Base-by-base conservation (phyloP, 2,888 invertebrate genomes). In the Neria commutata region DNA sequence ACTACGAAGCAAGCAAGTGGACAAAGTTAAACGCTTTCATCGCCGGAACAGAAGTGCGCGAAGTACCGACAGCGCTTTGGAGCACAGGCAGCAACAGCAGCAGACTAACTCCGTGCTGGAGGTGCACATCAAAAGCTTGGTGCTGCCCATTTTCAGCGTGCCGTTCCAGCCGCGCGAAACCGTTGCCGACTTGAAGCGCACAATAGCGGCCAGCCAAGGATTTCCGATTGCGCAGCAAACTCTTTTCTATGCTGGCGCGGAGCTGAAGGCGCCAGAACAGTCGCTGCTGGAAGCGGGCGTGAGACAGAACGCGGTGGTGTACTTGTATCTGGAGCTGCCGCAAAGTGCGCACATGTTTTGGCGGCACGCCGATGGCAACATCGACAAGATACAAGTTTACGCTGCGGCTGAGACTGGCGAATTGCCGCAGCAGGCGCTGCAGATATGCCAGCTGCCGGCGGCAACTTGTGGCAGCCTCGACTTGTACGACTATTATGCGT, bases 401-500 rank as follows among this genome's bases (percentile, higher is more conserved):
- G 6, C 40, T 23, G 34, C 37, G 3, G 24, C 11, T 24, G 40
- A 2, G 25, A 48, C 26, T 10, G 49, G 29, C 49, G 16, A 49
- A 25, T 17, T 16, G 29, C 5, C 24, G 25, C 11, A 14, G 16
- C 21, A 10, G 6, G 42, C 19, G n/a, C n/a, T n/a, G n/a, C n/a
- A n/a, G n/a, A n/a, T n/a, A n/a, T n/a, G n/a, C n/a, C n/a, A n/a
- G n/a, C n/a, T n/a, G n/a, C n/a, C n/a, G n/a, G n/a, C n/a, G n/a
- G n/a, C n/a, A n/a, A n/a, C n/a, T 23, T 37, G 24, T 11, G 50
- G 33, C n/a, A 2, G 14, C n/a, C 16, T 52, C 40, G 52, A 42
- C 46, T 46, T 34, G 8, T 54, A 46, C 46, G 33, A 46, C 46
- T 54, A 33, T 46, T 54, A 33, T 8, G 21, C 23, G 14, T 33